Evolutionary conservation across 92 coral and sea anemone species (phyloP).

Genomic region (Porites evermanni): DNA sequence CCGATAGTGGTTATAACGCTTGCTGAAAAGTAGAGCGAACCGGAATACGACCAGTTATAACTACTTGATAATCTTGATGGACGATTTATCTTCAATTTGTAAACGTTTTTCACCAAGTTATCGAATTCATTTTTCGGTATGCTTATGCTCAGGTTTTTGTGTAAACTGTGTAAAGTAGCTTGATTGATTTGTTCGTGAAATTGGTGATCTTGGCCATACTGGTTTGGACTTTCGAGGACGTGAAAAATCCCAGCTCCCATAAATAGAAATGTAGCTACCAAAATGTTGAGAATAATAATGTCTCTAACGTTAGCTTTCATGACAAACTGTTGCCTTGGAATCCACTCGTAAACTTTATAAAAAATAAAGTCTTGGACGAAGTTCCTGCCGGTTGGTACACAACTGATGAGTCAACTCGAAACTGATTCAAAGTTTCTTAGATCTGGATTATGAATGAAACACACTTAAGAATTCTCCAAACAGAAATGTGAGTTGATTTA

Average conservation of each 20-base stretch:
- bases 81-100: background rate
- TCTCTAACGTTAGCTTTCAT: constrained; percentile 24
- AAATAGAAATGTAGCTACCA: constrained; percentile 14
- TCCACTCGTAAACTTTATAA: no score
- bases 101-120: constrained; percentile 22
- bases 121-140: constrained; percentile 45
- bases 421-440: no score
- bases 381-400: no score
- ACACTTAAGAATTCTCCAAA: no score
- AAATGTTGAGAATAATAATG: constrained; percentile 10
- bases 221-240: constrained; percentile 42
- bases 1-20: constrained; percentile 68
- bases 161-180: constrained; percentile 8
- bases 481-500: background rate
- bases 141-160: constrained; percentile 38
- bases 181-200: background rate
- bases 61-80: background rate
- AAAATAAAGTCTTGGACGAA: no score
- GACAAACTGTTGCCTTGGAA: background rate
- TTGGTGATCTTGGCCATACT: background rate
- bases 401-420: no score
- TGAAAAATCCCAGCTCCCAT: constrained; percentile 61
- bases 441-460: no score
- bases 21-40: constrained; percentile 58
- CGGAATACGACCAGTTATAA: constrained; percentile 52